Base-by-base conservation (phyloP, 2,888 invertebrate genomes). In the Thymelicus acteon region DNA sequence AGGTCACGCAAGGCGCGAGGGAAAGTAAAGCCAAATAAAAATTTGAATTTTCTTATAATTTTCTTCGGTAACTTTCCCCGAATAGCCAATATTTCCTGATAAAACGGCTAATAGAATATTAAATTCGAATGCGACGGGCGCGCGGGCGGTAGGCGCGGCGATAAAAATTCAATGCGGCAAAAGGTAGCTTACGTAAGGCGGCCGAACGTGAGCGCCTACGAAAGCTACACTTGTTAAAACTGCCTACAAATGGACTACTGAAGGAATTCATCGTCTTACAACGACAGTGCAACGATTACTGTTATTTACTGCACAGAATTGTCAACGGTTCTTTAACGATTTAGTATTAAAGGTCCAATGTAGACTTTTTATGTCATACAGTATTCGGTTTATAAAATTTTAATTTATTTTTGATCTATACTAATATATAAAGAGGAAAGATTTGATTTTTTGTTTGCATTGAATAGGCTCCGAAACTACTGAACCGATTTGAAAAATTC, bases 101-200 rank as follows among this genome's bases (percentile, higher is more conserved):
- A 79, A 80, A 74, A 76, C 74, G 73, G 78, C 78, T 73, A 78
- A 82, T 78, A 76, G 80, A 81, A 81, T 79, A 80, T 81, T 79
- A 82, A 85, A 81, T 80, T 81, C 80, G 78, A 80, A 83, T 84
- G 80, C 80, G 82, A 19, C 19, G 19, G 19, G 72, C 73, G 75
- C 82, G 2, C 19, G 19, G 19, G 72, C 73, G 75, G 77, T 75
- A 73, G 75, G 75, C 76, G 76, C 75, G 76, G 74, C 79, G 78
- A 85, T 87, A 82, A 85, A 87, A 88, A 85, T 86, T 86, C 86
- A 85, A 86, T 85, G 83, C 84, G 82, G 76, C 77, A 76, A 73
- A 74, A 64, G 49, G 75, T 68, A 79, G 76, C 83, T 88, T 87
- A 86, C 83, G 84, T 88, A 88, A 89, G 80, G 76, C 75, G 80